These are phyloP conservation scores for Drosophila ercepeae DNA, from an alignment of 1,140 invertebrate genomes.

Conservation along the genomic window DNA sequence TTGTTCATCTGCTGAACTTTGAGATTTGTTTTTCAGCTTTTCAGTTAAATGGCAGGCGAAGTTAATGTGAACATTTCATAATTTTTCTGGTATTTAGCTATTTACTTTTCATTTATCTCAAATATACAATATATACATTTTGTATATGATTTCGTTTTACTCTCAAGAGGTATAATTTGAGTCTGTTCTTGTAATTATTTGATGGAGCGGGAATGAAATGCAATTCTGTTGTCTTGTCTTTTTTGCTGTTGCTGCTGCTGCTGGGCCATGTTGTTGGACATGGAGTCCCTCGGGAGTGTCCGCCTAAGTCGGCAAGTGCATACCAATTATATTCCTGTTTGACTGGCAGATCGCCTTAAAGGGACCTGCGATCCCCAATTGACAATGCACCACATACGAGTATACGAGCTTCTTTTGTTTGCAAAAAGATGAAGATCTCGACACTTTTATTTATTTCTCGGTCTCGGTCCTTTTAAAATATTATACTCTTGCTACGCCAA, in stretches of 20 bases:
- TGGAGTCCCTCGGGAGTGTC: conserved; percentile 43
- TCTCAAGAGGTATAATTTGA: conserved; percentile 44
- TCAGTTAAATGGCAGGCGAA: conserved; percentile 54
- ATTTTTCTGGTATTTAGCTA: conserved; percentile 11
- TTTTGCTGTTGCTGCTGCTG: conserved; percentile 5
- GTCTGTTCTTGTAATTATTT: conserved; percentile 49
- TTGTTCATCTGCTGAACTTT: conserved; percentile 64
- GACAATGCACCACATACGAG: conserved; percentile 38
- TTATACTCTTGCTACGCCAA: no score
- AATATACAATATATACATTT: background rate
- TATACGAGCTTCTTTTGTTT: conserved; percentile 11
- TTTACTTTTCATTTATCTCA: conserved; percentile 1
- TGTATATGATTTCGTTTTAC: conserved; percentile 1
- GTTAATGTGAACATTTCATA: conserved; percentile 47
- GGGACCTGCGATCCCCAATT: conserved; percentile 38
- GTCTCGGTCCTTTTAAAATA: no score
- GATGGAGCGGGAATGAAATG: conserved; percentile 43
- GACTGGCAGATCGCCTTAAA: conserved; percentile 46
- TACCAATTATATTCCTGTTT: conserved; percentile 58
- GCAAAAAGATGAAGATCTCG: conserved; percentile 16
- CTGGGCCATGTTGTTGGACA: conserved; percentile 30
- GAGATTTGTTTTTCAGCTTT: conserved; percentile 37
- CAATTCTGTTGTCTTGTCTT: conserved; percentile 35
- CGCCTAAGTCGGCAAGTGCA: conserved; percentile 52
- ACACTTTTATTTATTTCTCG: conserved; percentile 27